Evolutionary conservation across 2,797 vertebrate genomes (phyloP).

Genomic region (Paguma larvata): DNA sequence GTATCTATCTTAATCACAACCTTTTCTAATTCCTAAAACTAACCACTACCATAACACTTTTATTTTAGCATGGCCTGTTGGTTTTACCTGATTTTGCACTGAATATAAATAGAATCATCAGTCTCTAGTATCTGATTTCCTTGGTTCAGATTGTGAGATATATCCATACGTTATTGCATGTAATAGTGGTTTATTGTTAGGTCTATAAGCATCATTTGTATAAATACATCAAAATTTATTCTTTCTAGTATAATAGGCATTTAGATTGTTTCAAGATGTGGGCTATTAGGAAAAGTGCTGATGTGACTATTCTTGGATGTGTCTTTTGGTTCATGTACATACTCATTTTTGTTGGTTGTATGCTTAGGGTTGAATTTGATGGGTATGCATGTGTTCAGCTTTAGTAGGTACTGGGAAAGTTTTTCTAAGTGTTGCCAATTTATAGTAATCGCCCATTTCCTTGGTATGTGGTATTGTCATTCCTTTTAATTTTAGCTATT

Average conservation of each 20-base stretch:
- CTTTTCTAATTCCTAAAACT: neutral
- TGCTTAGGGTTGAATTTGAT: constrained; percentile 41
- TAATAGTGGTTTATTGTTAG: constrained; percentile 49
- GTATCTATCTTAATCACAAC: neutral
- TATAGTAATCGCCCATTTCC: neutral
- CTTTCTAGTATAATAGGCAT: neutral
- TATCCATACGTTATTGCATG: neutral
- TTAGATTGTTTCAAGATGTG: constrained; percentile 52
- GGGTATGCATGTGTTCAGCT: neutral
- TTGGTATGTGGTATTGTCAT: neutral
- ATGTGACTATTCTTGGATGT: constrained; percentile 25
- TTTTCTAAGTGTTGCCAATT: constrained; percentile 21
- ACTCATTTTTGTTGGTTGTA: neutral
- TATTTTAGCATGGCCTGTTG: neutral
- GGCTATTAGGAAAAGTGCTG: neutral
- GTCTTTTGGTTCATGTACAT: neutral
- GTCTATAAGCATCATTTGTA: constrained; percentile 39
- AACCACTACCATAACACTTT: neutral
- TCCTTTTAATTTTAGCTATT: constrained; percentile 55
- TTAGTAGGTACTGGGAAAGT: neutral
- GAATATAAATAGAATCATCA: neutral
- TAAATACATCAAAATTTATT: constrained; percentile 14
- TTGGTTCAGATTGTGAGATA: constrained; percentile 43
- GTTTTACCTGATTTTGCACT: constrained; percentile 47
- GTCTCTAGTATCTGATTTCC: neutral